Conservation (phyloP, 2,797 vertebrate genomes). For the Pteronotus mesoamericanus region DNA sequence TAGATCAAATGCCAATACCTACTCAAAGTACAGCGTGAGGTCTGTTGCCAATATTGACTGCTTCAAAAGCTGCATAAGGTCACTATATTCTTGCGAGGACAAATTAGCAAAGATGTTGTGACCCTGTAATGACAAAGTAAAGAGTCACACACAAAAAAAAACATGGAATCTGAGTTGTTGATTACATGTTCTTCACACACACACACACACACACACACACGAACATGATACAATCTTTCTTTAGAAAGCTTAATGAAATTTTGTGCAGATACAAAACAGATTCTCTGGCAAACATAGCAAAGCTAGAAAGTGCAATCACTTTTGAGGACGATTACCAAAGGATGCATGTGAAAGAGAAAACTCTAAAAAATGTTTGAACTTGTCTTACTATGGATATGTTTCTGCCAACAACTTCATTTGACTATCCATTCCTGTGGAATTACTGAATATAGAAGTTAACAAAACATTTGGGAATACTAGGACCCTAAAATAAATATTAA, state of each 20-base stretch:
- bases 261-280: conserved; percentile 37
- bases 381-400: neutral
- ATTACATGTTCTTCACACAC: conserved; percentile 42
- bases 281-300: neutral
- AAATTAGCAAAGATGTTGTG: conserved; percentile 99
- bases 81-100: conserved; percentile 96
- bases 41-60: conserved; percentile 99
- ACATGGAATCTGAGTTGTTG: conserved; percentile 64
- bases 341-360: neutral
- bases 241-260: neutral
- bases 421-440: neutral
- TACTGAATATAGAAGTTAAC: neutral
- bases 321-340: neutral
- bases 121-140: conserved; percentile 89
- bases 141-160: conserved; percentile 67
- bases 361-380: neutral
- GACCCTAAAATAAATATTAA: neutral
- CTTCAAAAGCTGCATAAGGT: conserved; percentile 99
- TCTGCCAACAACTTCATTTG: neutral
- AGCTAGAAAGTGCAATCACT: neutral
- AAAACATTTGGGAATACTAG: conserved; percentile 15
- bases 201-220: neutral
- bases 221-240: conserved; percentile 58
- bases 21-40: conserved; percentile 99
- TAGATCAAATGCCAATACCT: conserved; percentile 84